Evolutionary conservation across 2,888 invertebrate species (phyloP), one percentile per base, ranked within the genome.

Genomic region (Entomobrya multifasciata): DNA sequence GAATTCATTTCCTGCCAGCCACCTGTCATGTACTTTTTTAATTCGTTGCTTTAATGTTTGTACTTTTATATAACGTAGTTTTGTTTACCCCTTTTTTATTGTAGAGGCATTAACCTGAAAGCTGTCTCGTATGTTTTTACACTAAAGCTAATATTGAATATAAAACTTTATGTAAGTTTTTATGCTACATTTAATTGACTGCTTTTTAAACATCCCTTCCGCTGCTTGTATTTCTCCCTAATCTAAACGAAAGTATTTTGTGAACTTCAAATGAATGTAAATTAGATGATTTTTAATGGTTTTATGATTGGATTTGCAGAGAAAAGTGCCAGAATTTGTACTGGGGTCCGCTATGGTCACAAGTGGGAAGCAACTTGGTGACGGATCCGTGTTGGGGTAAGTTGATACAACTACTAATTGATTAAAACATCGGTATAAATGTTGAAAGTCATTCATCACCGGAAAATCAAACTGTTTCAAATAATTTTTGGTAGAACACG

Each of bases 291-390:
- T 36, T 36, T 4, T 36, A 36, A 36, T 36, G 8, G 36, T 49
- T 17, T 30, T 13, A 30, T 55, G 8, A 11, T 27, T 65, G 49
- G 55, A 88, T 92, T 92, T 91, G 57, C 92, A 95, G 94, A 97
- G 96, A 94, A 98, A 98, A 94, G 95, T 96, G 90, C 95, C 97
- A 5, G 98, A 98, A 92, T 96, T 95, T 92, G 93, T 95, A 88
- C 94, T 98, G 82, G 97, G 96, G 0, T 94, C 95, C 89, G 95
- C 95, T 87, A 95, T 96, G 95, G 94, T 94, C 92, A 96, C 95
- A 88, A 92, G 94, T 91, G 94, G 95, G 92, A 86, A 93, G 93
- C 91, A 91, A 92, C 83, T 86, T 27, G 86, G 87, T 93, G 95
- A 93, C 94, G 95, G 92, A 93, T 95, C 92, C 94, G 94, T 93